Evolutionary conservation across 2,888 invertebrate genomes (phyloP).

Genomic region (Gymnosoma rotundatum): DNA sequence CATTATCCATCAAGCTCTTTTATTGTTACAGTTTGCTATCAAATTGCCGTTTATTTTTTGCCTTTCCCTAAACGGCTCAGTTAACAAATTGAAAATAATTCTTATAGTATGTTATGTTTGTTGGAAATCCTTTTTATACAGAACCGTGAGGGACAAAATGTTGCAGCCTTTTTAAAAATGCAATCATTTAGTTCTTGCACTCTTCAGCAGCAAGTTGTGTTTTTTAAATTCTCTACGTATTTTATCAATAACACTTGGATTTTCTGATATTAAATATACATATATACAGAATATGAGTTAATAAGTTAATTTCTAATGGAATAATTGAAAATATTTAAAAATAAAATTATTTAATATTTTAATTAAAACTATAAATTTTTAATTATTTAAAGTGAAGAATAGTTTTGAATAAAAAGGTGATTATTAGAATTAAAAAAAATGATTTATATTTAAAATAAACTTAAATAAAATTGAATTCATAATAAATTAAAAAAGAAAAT

Average conservation of each 20-base stretch:
- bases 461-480: neutral
- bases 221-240: slow-evolving; percentile 75
- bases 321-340: slow-evolving; percentile 6
- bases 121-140: slow-evolving; percentile 45
- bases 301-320: slow-evolving; percentile 37
- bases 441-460: too few relatives aligned
- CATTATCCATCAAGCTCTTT: slow-evolving; percentile 14
- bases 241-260: slow-evolving; percentile 51
- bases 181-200: slow-evolving; percentile 83
- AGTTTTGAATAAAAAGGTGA: slow-evolving; percentile 29
- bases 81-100: slow-evolving; percentile 8
- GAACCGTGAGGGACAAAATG: slow-evolving; percentile 48
- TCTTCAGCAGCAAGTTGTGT: slow-evolving; percentile 83
- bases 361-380: too few relatives aligned
- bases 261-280: slow-evolving; percentile 60
- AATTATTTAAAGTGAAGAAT: slow-evolving; percentile 31
- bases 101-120: slow-evolving; percentile 20
- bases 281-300: slow-evolving; percentile 43
- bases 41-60: slow-evolving; percentile 5
- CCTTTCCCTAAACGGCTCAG: neutral
- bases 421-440: neutral
- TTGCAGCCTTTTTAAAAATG: slow-evolving; percentile 65
- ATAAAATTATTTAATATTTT: too few relatives aligned
- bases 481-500: neutral
- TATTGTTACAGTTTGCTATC: slow-evolving; percentile 13